Percentiles rank a stretch among this genome's conserved stretches.
Conservation (phyloP, 2,888 invertebrate genomes). For the Polyploca ridens region DNA sequence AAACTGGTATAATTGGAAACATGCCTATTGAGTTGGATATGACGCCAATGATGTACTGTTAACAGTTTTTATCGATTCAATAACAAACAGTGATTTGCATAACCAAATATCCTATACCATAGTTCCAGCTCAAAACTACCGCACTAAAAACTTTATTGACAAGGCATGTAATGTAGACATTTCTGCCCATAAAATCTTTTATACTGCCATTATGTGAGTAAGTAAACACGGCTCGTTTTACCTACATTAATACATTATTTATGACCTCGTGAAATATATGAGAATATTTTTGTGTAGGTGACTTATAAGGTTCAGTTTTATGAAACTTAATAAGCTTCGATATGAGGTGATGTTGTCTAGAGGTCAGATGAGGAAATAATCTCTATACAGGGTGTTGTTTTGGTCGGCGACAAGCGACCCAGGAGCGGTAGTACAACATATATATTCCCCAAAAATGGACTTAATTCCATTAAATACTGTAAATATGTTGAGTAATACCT, state of each 20-base stretch:
- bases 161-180: background rate
- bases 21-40: too few species aligned
- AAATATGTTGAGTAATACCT: too few species aligned
- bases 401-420: too few species aligned
- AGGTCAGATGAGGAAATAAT: background rate
- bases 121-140: background rate
- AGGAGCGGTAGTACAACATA: too few species aligned
- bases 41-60: too few species aligned
- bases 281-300: background rate
- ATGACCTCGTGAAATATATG: background rate
- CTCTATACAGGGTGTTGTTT: too few species aligned
- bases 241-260: slow-evolving; percentile 7
- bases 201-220: background rate
- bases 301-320: background rate
- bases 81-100: background rate
- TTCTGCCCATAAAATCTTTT: background rate
- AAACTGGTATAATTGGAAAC: too few species aligned
- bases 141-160: slow-evolving; percentile 6
- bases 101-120: background rate
- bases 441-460: too few species aligned
- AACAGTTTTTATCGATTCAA: too few species aligned
- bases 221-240: background rate
- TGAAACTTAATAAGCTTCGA: background rate
- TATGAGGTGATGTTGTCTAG: background rate
- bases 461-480: too few species aligned